Evolutionary conservation across 2,888 invertebrate species (phyloP).

Genomic region (Drosophila differens): DNA sequence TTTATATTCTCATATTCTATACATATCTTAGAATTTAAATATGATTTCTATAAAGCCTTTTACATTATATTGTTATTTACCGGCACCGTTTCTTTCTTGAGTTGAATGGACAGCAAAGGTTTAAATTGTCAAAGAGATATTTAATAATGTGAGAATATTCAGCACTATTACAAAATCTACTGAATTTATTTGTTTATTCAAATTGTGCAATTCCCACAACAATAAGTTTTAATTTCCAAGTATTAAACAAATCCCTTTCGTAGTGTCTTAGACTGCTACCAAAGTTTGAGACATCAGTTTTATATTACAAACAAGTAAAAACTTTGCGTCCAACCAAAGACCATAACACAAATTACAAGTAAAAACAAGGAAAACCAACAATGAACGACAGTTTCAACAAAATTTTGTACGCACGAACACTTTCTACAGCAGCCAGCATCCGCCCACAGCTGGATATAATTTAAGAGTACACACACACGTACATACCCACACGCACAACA

Average conservation of each 20-base stretch:
- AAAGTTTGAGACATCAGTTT: constrained; percentile 19
- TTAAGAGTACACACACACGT: constrained; percentile 29
- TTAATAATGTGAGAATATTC: not conserved
- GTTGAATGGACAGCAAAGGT: not conserved
- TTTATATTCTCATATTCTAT: not conserved
- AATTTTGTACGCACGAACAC: constrained; percentile 51
- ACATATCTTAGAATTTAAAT: not conserved
- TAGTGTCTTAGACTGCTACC: not conserved
- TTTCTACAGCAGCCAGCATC: not conserved
- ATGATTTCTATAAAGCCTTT: not conserved
- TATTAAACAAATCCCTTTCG: constrained; percentile 9
- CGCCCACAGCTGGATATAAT: constrained; percentile 38
- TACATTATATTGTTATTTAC: not conserved
- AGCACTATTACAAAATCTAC: not conserved
- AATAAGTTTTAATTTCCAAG: constrained; percentile 2
- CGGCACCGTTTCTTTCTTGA: not conserved
- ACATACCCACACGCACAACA: constrained; percentile 4
- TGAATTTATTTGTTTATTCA: not conserved
- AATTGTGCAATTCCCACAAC: not conserved
- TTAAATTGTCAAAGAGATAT: not conserved
- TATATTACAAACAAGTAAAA: constrained; percentile 40
- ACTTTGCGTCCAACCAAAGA: constrained; percentile 30
- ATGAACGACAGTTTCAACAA: constrained; percentile 40
- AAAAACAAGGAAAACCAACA: constrained; percentile 27
- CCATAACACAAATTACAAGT: constrained; percentile 53